Base-by-base conservation (phyloP, 2,113 vertebrate species). In the Nycticorax nycticorax region DNA sequence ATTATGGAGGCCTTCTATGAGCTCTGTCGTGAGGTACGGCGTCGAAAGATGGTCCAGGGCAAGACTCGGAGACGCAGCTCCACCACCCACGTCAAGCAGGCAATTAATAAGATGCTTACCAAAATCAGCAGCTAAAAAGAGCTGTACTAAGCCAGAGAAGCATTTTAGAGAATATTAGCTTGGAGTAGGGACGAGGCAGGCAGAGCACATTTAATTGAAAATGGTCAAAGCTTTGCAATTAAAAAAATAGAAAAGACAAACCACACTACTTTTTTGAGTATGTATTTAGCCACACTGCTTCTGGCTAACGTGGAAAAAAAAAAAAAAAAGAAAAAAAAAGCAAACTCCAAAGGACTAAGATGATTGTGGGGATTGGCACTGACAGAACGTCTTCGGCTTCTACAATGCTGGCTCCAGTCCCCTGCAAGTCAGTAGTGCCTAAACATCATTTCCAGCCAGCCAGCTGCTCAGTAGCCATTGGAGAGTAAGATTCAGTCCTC, bases 71-170 rank as follows among this genome's bases (percentile, higher is more conserved):
- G 99, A 62, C 98, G 99, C 84, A 99, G 99, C 97, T 99, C 99
- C 63, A 99, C 99, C 94, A 99, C 99, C 1, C 99, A 99, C 0
- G 99, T 99, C 97, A 99, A 99, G 92, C 99, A 99, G 96, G 99
- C 99, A 92, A 99, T 99, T 96, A 99, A 99, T 96, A 99, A 99
- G 98, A 99, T 99, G 99, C 98, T 99, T 39, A 99, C 99, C 93
- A 99, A 99, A 97, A 99, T 99, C 97, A 99, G 99, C 98, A 99
- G 99, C 97, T 99, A 99, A 97, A 80, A 96, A 74, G 23, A 56
- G 60, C 53, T 59, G 21, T 52, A 12, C 50, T 32, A 19, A 59
- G 55, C 66, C 66, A 52, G 43, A 45, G 85, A n/a, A 39, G 66
- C 2, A 6, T 92, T 89, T 59, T 55, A 85, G 71, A 74, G 48